phyloP scores from a whole-genome alignment of 2,797 vertebrate species.

The Takifugu ocellatus region DNA sequence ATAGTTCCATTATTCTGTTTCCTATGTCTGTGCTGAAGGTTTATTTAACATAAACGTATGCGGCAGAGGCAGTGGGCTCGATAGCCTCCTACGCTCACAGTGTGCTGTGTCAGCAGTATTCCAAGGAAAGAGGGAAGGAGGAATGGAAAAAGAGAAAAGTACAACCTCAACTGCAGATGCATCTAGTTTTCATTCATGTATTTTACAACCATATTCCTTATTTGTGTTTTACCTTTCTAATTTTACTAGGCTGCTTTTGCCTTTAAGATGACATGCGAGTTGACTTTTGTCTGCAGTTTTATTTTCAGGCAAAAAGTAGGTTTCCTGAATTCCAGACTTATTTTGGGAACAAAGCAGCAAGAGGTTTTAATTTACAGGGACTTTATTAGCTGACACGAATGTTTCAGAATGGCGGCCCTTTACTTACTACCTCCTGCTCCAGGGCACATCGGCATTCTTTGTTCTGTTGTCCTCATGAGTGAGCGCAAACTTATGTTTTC shows the following conservation, averaged over 20 bases:
- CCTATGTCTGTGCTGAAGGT: slow-evolving; percentile 84
- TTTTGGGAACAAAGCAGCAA: slow-evolving; percentile 59
- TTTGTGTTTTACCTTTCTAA: slow-evolving; percentile 10
- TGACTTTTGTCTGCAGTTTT: slow-evolving; percentile 45
- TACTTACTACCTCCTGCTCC: slow-evolving; percentile 42
- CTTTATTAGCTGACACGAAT: slow-evolving; percentile 73
- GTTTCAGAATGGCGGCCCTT: slow-evolving; percentile 59
- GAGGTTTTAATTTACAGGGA: slow-evolving; percentile 71
- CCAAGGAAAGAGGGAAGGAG: slow-evolving; percentile 22
- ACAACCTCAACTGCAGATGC: slow-evolving; percentile 20
- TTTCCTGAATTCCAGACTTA: slow-evolving; percentile 56
- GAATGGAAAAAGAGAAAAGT: slow-evolving; percentile 7
- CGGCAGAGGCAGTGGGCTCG: slow-evolving; percentile 20
- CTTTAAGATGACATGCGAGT: slow-evolving; percentile 14
- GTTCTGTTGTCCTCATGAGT: slow-evolving; percentile 54
- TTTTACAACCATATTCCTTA: not conserved
- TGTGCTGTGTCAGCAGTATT: slow-evolving; percentile 83
- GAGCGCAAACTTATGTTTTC: slow-evolving; percentile 63
- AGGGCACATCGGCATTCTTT: slow-evolving; percentile 31
- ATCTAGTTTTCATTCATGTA: slow-evolving; percentile 10
- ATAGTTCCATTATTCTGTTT: slow-evolving; percentile 69
- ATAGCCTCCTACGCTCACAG: not conserved
- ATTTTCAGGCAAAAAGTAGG: slow-evolving; percentile 48
- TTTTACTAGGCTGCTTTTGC: slow-evolving; percentile 22
- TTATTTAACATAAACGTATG: slow-evolving; percentile 78